A percentile compares a stretch with the other conserved stretches of the same genome.
Conservation (phyloP, 1,140 invertebrate species). For the Hermetia illucens region DNA sequence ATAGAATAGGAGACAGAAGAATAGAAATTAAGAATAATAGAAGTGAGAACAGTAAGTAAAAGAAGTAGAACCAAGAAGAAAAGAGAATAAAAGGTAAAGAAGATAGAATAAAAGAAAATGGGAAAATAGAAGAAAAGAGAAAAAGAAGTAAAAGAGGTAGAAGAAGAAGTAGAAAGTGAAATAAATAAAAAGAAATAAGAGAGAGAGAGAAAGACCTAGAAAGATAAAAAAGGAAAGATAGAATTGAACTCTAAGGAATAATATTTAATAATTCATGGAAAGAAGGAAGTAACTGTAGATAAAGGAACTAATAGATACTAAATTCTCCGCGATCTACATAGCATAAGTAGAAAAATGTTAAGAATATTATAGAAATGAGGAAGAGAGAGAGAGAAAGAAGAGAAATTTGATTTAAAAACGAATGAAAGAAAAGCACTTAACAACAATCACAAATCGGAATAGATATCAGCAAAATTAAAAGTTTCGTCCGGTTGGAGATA, state of each 20-base stretch:
- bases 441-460: background rate
- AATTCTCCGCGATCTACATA: background rate
- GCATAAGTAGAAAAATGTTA: no score
- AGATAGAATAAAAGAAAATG: background rate
- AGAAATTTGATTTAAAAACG: no score
- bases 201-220: background rate
- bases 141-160: background rate
- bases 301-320: background rate
- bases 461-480: background rate
- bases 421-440: no score
- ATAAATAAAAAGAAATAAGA: background rate
- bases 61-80: no score
- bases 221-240: no score
- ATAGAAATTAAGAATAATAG: background rate
- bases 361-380: no score
- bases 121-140: background rate
- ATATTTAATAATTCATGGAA: no score
- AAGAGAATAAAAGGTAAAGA: background rate
- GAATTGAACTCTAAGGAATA: no score
- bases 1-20: background rate
- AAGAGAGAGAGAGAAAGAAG: no score
- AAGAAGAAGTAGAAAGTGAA: background rate
- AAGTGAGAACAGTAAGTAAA: background rate
- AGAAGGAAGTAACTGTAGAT: no score
- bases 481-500: background rate